These are phyloP conservation scores for Myotis davidii DNA, from an alignment of 2,113 vertebrate species.

Conservation along the genomic window DNA sequence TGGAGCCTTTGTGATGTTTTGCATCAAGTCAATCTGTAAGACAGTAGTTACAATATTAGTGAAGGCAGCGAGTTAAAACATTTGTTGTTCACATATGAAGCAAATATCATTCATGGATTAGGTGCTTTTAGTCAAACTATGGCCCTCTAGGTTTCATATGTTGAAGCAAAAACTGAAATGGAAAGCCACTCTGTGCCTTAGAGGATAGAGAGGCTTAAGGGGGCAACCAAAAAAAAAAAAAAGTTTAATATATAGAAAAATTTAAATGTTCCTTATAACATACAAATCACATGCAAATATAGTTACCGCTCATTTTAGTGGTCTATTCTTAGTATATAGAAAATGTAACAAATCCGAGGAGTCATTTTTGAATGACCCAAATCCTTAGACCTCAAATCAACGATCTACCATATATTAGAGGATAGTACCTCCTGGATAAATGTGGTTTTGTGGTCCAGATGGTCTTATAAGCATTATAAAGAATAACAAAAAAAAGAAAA, in stretches of 20 bases:
- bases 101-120: slow-evolving; percentile 76
- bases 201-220: slow-evolving; percentile 40
- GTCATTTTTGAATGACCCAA: slow-evolving; percentile 31
- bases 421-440: slow-evolving; percentile 18
- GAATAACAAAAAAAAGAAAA: not conserved
- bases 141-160: slow-evolving; percentile 34
- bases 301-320: slow-evolving; percentile 57
- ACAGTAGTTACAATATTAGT: slow-evolving; percentile 84
- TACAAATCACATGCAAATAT: slow-evolving; percentile 70
- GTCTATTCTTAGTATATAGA: slow-evolving; percentile 47
- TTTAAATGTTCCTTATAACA: slow-evolving; percentile 68
- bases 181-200: slow-evolving; percentile 57
- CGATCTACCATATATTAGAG: not conserved
- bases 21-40: slow-evolving; percentile 85
- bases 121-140: slow-evolving; percentile 64
- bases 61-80: slow-evolving; percentile 82
- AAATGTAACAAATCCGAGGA: slow-evolving; percentile 21
- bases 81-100: slow-evolving; percentile 81
- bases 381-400: slow-evolving; percentile 21
- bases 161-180: slow-evolving; percentile 59
- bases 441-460: not conserved
- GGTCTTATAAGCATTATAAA: slow-evolving; percentile 26
- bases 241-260: slow-evolving; percentile 47
- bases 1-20: slow-evolving; percentile 83
- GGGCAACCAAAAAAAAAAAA: slow-evolving; percentile 48